Percentiles rank a stretch among this genome's conserved stretches.
These are phyloP conservation scores for Picus viridis DNA, from an alignment of 2,797 vertebrate genomes.

Conservation along the genomic window DNA sequence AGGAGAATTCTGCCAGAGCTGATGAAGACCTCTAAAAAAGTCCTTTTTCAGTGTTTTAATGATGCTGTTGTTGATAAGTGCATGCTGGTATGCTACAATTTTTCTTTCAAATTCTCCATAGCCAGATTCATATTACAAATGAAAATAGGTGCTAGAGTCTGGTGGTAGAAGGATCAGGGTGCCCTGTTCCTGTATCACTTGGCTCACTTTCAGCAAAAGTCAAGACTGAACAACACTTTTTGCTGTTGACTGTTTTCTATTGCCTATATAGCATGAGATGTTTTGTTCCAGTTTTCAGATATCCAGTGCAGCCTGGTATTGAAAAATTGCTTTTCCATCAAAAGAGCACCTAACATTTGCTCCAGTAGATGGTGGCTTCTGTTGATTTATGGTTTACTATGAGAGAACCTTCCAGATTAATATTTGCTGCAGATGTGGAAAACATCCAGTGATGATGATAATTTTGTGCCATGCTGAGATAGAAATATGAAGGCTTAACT, in stretches of 20 bases:
- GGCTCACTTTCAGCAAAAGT: background rate
- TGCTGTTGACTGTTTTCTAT: background rate
- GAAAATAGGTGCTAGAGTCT: background rate
- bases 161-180: background rate
- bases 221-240: background rate
- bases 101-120: background rate
- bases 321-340: background rate
- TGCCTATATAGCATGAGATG: background rate
- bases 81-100: background rate
- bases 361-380: background rate
- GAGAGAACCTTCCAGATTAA: background rate
- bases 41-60: background rate
- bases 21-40: background rate
- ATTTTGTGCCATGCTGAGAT: background rate
- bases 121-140: background rate
- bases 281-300: background rate
- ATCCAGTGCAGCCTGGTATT: background rate
- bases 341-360: background rate
- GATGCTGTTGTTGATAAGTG: background rate
- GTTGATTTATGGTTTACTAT: background rate
- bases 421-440: background rate
- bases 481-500: conserved; percentile 8
- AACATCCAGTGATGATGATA: background rate
- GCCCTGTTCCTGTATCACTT: background rate
- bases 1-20: background rate